phyloP scores from a whole-genome alignment of 2,797 vertebrate genomes.

The Decapterus maruadsi region DNA sequence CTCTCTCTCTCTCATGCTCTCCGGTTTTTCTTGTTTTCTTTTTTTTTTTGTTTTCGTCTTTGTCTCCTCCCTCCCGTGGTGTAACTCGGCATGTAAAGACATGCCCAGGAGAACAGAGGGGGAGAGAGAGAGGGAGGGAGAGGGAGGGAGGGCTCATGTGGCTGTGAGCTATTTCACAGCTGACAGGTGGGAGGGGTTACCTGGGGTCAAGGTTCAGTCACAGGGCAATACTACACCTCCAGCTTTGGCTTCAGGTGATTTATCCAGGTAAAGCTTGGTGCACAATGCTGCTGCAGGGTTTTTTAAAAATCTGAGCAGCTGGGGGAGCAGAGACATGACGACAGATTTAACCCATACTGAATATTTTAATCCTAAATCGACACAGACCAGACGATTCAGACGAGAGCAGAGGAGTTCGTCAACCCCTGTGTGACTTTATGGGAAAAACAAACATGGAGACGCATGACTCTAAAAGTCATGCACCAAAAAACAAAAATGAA shows the following conservation, averaged over 20 bases:
- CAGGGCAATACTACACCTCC: slow-evolving; percentile 53
- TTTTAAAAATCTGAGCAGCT: background rate
- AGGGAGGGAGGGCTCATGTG: slow-evolving; percentile 31
- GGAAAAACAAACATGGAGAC: too few relatives aligned
- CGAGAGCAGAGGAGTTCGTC: background rate
- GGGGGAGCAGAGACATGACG: too few relatives aligned
- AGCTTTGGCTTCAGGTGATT: slow-evolving; percentile 15
- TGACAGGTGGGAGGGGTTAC: slow-evolving; percentile 69
- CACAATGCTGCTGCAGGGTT: background rate
- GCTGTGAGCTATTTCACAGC: slow-evolving; percentile 37
- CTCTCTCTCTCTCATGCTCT: slow-evolving; percentile 46
- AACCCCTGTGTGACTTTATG: too few relatives aligned
- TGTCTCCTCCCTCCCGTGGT: slow-evolving; percentile 75
- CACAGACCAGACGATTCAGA: background rate
- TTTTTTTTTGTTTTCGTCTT: slow-evolving; percentile 67
- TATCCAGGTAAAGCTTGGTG: background rate
- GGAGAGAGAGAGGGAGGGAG: slow-evolving; percentile 21
- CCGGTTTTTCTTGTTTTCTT: slow-evolving; percentile 81
- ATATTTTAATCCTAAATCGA: too few relatives aligned
- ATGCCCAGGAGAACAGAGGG: slow-evolving; percentile 62
- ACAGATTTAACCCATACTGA: background rate
- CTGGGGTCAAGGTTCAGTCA: slow-evolving; percentile 81
- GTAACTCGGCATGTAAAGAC: slow-evolving; percentile 80
- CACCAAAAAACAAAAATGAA: too few relatives aligned
- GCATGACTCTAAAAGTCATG: too few relatives aligned